Evolutionary conservation across 2,797 vertebrate genomes (phyloP), one percentile per base, ranked within the genome.

Genomic region (Tamandua tetradactyla): DNA sequence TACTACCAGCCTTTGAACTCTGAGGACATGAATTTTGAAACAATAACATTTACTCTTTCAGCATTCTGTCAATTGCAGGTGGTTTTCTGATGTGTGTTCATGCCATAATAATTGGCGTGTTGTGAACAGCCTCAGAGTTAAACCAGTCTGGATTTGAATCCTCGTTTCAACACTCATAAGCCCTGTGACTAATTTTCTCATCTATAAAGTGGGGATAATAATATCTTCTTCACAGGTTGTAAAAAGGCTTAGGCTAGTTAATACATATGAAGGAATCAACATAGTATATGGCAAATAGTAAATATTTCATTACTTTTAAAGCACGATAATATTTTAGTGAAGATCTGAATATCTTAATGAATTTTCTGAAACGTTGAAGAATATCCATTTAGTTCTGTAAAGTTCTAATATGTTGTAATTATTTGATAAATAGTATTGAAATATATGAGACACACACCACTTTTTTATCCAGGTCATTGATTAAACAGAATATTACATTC

Each of bases 371-470:
- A 55, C 86, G 90, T 74, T 7, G 11, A 47, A 47, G 11, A 83
- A 86, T 87, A 62, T 25, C 13, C 12, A 72, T 89, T 92, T 90
- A 52, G 32, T 91, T 95, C 81, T 93, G 64, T 55, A 27, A 94
- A 86, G 27, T 96, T 92, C 59, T 74, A 93, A 75, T 17, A 81
- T 80, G 13, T 59, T 85, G 66, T 92, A 94, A 42, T 80, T 18
- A 75, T 76, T 83, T 93, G 25, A 89, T 11, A 89, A 93, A 89
- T 84, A 37, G 10, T 32, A 49, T 88, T 86, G 76, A n/a, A 68
- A 18, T 81, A 18, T 64, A 44, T 61, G 8, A 14, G 35, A 64
- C 81, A 57, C 10, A 44, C 2, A 32, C 40, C 14, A 52, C 22
- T 81, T 57, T n/a, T 93, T 49, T 84, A 79, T 75, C 9, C n/a